Base-by-base conservation (phyloP, 2,797 vertebrate genomes). In the Cryptoblepharus egeriae region DNA sequence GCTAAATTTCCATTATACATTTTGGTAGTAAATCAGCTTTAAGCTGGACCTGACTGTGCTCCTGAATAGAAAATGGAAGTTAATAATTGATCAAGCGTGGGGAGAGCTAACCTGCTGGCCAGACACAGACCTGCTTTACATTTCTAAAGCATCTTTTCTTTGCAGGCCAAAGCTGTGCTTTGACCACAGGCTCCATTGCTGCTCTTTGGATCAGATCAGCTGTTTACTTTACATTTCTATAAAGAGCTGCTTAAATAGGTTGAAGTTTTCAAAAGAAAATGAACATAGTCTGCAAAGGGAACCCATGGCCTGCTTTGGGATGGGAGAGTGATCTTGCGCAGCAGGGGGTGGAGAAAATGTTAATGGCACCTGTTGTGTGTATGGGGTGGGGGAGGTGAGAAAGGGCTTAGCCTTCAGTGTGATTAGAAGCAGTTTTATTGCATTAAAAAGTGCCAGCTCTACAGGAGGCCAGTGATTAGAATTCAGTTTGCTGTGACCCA, bases 111-210 rank as follows among this genome's bases (percentile, higher is more conserved):
- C 18, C 2, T 39, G 84, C 80, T 71, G 67, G 63, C 61, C 58
- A 89, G 87, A 71, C 83, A 83, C 70, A 87, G 75, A 58, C 9
- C 85, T 89, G 82, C 88, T 93, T 92, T 90, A 88, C 85, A 83
- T 93, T 93, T 90, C 85, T 90, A 88, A 93, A 90, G 90, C 88
- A 93, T 92, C 91, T 92, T 91, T 83, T 87, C 84, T 89, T 89
- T 92, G 78, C 74, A 86, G 81, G 91, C 82, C 74, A 81, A 91
- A 86, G 79, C 82, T 87, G 26, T 60, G 85, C 74, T 88, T 92
- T 91, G 85, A 87, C 91, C 83, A 85, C 82, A 78, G 85, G 82
- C 87, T 74, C 39, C 76, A 35, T 85, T 90, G 84, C 82, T 86
- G 80, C 85, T 85, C 84, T 89, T 90, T 76, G 87, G 91, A 88